These are phyloP conservation scores for Tribolium freemani DNA, from an alignment of 2,888 invertebrate genomes.

Conservation along the genomic window DNA sequence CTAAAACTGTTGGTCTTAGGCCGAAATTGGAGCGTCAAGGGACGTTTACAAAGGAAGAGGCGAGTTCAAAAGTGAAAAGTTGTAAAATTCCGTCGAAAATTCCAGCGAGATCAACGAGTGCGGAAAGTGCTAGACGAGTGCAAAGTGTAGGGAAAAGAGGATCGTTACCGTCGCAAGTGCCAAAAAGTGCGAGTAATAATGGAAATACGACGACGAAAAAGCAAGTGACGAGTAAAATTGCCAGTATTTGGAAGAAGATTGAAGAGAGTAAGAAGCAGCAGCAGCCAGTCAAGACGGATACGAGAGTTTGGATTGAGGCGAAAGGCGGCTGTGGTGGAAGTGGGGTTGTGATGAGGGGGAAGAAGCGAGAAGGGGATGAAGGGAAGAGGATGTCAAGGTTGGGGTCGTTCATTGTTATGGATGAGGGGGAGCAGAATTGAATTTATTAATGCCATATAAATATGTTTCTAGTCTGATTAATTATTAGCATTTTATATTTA, in stretches of 20 bases:
- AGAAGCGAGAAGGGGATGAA: conserved; percentile 52
- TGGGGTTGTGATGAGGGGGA: conserved; percentile 52
- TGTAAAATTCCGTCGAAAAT: conserved; percentile 63
- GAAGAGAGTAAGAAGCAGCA: conserved; percentile 77
- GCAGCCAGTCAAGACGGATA: conserved; percentile 69
- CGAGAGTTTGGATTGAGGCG: conserved; percentile 61
- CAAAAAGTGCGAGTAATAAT: conserved; percentile 73
- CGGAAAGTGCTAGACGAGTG: conserved; percentile 64
- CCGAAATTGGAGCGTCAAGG: conserved; percentile 81
- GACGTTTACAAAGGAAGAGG: conserved; percentile 91
- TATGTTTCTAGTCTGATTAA: conserved; percentile 32
- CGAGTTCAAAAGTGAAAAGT: conserved; percentile 17
- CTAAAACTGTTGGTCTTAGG: too few relatives aligned
- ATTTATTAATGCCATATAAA: background rate
- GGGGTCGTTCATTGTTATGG: conserved; percentile 70
- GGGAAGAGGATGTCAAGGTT: conserved; percentile 69
- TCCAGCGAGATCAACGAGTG: conserved; percentile 68
- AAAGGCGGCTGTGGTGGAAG: conserved; percentile 54
- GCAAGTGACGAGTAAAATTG: conserved; percentile 84
- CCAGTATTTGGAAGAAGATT: conserved; percentile 84
- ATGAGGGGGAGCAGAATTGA: conserved; percentile 48
- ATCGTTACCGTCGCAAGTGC: conserved; percentile 53
- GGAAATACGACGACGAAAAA: conserved; percentile 72
- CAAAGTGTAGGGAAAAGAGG: conserved; percentile 71
- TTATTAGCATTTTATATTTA: conserved; percentile 45